Evolutionary conservation across 2,888 invertebrate species (phyloP), one percentile per base, ranked within the genome.

Genomic region (Andricus curvator): DNA sequence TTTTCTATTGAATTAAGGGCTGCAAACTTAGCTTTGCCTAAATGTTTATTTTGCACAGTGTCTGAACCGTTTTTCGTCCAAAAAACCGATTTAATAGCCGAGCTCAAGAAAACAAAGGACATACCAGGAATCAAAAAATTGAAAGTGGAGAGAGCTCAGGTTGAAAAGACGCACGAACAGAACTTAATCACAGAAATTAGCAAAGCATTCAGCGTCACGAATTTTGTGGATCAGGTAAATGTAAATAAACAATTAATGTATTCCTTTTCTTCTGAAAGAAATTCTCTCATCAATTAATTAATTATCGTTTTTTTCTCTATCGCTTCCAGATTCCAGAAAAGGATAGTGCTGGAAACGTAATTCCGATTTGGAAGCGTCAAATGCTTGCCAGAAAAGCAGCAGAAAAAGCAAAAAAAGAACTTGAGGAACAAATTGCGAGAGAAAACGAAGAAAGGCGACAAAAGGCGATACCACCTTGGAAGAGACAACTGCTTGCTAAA

Each of bases 331-430:
- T 98, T 86, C 98, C 98, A 15, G 97, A 97, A 90, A 96, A 96
- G 84, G 98, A 98, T 92, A 95, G 96, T 77, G 96, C 97, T 11
- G 98, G 98, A 1, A 97, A 97, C 90, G 94, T 96, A 65, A 98
- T 99, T 89, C 99, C 99, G 20, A 96, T 96, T 37, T 99, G 99
- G 99, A 98, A 98, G 92, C 94, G 98, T 17, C 98, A 98, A 93
- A 98, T 99, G 97, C 92, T 98, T 92, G 99, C 99, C 3, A 96
- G 98, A 89, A 97, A 98, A 92, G 97, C 98, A 0, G 98, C 99
- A 0, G 98, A 99, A 93, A 96, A 97, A 86, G 98, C 98, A 15
- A 95, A 97, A 86, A 97, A 97, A 89, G 98, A 99, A 90, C 94
- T 98, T 87, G 98, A 98, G 93, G 97, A 97, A 91, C 96, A 97